phyloP scores from a whole-genome alignment of 2,797 vertebrate species.

The Mormyrops boulengeri region DNA sequence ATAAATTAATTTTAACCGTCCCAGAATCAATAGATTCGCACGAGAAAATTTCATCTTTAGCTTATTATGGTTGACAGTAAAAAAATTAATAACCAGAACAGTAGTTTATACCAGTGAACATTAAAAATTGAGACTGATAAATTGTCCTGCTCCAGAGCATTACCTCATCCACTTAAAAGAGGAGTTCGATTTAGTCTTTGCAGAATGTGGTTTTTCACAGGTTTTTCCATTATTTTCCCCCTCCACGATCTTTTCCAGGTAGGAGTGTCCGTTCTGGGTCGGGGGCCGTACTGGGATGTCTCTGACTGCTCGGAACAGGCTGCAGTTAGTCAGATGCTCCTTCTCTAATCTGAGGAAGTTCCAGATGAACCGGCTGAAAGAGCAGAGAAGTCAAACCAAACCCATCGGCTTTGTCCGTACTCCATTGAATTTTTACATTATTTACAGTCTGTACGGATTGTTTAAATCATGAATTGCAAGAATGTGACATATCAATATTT shows the following conservation, averaged over 20 bases:
- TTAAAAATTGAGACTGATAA: background rate
- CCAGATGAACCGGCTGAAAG: conserved; percentile 88
- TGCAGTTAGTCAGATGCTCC: conserved; percentile 96
- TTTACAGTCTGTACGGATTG: background rate
- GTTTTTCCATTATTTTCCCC: background rate
- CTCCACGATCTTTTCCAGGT: conserved; percentile 98
- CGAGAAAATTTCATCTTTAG: background rate
- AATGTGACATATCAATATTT: background rate
- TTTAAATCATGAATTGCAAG: background rate
- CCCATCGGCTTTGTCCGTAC: background rate
- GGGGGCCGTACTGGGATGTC: conserved; percentile 93
- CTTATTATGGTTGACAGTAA: background rate
- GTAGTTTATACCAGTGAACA: background rate
- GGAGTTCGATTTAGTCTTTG: background rate
- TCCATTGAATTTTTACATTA: background rate
- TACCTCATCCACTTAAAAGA: conserved; percentile 9
- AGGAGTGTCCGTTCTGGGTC: conserved; percentile 89
- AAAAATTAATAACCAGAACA: background rate
- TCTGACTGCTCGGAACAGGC: conserved; percentile 90
- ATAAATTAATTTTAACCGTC: background rate
- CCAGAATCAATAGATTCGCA: background rate
- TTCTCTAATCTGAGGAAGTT: conserved; percentile 98
- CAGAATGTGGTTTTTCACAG: background rate
- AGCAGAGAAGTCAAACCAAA: background rate
- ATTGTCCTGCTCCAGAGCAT: background rate